Conservation (phyloP, 1,140 invertebrate species). For the Drosophila repletoides region DNA sequence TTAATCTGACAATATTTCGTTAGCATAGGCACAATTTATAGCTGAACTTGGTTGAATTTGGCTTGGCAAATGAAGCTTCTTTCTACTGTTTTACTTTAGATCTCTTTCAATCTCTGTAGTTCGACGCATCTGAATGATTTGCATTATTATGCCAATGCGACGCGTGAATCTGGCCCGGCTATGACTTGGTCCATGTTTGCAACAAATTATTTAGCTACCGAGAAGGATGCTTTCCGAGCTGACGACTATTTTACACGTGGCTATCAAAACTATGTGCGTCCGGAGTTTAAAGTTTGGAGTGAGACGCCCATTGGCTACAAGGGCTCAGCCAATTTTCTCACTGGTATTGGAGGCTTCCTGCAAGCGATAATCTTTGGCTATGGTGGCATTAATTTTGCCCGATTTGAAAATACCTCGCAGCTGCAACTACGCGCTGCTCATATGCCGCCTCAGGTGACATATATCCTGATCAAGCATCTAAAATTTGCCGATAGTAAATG, state of each 20-base stretch:
- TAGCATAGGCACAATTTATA: too few species aligned
- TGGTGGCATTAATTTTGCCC: constrained; percentile 83
- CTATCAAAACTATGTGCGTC: constrained; percentile 83
- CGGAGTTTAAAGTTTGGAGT: constrained; percentile 84
- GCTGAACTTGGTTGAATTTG: too few species aligned
- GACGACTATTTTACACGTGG: constrained; percentile 83
- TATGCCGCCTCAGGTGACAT: constrained; percentile 44
- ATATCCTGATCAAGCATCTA: constrained; percentile 41
- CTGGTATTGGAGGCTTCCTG: constrained; percentile 85
- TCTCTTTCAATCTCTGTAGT: constrained; percentile 2
- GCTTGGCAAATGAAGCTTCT: too few species aligned
- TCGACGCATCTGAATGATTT: constrained; percentile 83
- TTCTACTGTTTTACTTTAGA: too few species aligned
- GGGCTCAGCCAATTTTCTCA: constrained; percentile 84
- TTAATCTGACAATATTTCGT: too few species aligned
- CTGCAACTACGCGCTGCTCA: neutral
- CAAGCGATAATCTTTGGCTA: constrained; percentile 84
- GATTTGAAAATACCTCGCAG: constrained; percentile 55
- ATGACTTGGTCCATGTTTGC: constrained; percentile 86
- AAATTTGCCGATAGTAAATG: constrained; percentile 34
- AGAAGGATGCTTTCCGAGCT: constrained; percentile 77
- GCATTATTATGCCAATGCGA: constrained; percentile 83
- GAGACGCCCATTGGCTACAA: constrained; percentile 83
- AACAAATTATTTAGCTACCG: constrained; percentile 82
- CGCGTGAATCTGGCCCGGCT: constrained; percentile 83